Evolutionary conservation across 1,140 invertebrate species (phyloP).

Genomic region (Drosophila auraria): DNA sequence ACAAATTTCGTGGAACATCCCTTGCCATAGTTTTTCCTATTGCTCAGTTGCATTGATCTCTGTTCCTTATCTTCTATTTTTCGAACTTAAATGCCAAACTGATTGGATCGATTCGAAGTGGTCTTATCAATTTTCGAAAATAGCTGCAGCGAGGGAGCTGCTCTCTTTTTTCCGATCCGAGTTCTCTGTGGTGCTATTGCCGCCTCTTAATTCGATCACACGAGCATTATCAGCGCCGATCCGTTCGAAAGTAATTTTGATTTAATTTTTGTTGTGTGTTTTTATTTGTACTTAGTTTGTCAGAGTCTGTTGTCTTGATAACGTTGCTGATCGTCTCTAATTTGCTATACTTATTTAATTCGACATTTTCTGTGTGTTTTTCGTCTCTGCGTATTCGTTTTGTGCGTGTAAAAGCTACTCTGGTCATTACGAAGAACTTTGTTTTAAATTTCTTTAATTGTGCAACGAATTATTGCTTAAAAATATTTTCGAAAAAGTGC

Average conservation of each 20-base stretch:
- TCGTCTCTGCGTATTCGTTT: conserved; percentile 66
- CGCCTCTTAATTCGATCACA: conserved; percentile 67
- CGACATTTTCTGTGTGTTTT: conserved; percentile 54
- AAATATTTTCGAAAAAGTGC: conserved; percentile 42
- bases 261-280: conserved; percentile 36
- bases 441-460: conserved; percentile 13
- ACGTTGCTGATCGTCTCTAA: conserved; percentile 73
- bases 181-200: conserved; percentile 10
- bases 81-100: conserved; percentile 43
- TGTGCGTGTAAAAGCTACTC: conserved; percentile 51
- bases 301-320: conserved; percentile 85
- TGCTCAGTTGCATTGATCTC: conserved; percentile 21
- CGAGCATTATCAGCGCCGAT: conserved; percentile 48
- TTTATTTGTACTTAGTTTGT: conserved; percentile 71
- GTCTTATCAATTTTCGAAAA: conserved; percentile 77
- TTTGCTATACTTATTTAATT: conserved; percentile 53
- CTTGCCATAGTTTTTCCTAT: neutral
- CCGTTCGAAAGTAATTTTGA: conserved; percentile 39
- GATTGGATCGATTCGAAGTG: conserved; percentile 36
- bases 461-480: conserved; percentile 11
- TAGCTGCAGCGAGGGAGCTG: conserved; percentile 43
- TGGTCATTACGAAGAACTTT: conserved; percentile 22
- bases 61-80: conserved; percentile 1
- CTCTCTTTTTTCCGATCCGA: conserved; percentile 19
- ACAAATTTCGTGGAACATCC: neutral